These are phyloP conservation scores for Leptodactylus fallax DNA, from an alignment of 2,797 vertebrate species.

Conservation along the genomic window DNA sequence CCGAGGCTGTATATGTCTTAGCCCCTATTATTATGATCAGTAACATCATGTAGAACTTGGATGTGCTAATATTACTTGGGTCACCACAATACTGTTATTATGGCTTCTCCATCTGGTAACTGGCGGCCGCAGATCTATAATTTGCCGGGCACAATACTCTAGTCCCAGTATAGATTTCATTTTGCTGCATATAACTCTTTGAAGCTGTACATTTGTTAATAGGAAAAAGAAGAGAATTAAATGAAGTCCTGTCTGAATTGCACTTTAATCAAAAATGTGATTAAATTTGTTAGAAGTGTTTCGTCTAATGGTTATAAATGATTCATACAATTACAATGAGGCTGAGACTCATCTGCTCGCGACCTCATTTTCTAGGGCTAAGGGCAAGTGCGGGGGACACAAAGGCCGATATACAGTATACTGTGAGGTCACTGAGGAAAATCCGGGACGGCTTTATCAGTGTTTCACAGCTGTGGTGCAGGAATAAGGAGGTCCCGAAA, in stretches of 20 bases:
- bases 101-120: neutral
- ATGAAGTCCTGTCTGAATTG: slow-evolving; percentile 26
- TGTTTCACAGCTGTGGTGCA: too few relatives aligned
- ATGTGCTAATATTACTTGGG: neutral
- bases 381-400: neutral
- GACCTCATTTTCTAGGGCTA: slow-evolving; percentile 2
- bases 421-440: neutral
- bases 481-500: too few relatives aligned
- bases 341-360: neutral
- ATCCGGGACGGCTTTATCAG: neutral
- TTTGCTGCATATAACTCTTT: slow-evolving; percentile 26
- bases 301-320: slow-evolving; percentile 42
- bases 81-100: slow-evolving; percentile 1
- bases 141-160: neutral
- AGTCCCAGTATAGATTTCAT: slow-evolving; percentile 24
- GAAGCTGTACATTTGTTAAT: slow-evolving; percentile 25
- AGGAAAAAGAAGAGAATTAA: slow-evolving; percentile 10
- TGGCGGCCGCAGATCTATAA: slow-evolving; percentile 7
- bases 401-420: neutral
- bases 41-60: too few relatives aligned
- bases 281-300: slow-evolving; percentile 35
- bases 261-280: slow-evolving; percentile 29
- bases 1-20: neutral
- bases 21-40: neutral
- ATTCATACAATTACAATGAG: slow-evolving; percentile 31